Evolutionary conservation across 1,140 invertebrate genomes (phyloP).

Genomic region (Ips typographus): DNA sequence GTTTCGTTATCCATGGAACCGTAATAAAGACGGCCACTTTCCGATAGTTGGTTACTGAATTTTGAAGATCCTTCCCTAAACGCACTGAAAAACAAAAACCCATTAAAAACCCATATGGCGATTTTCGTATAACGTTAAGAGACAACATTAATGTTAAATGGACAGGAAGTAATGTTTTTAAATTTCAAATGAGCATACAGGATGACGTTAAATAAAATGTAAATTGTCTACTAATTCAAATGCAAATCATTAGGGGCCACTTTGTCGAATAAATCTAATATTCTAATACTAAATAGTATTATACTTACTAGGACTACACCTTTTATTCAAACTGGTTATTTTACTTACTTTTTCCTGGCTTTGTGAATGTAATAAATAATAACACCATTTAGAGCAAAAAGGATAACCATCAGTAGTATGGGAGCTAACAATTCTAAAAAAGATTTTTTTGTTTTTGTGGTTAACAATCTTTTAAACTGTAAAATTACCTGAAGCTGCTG

Average conservation of each 20-base stretch:
- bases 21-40: constrained; percentile 14
- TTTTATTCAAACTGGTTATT: not conserved
- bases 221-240: no score
- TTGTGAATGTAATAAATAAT: constrained; percentile 69
- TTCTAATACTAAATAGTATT: no score
- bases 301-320: no score
- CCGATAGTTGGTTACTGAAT: not conserved
- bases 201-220: no score
- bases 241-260: no score
- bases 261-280: no score
- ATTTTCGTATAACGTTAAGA: no score
- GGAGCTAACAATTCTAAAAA: constrained; percentile 65
- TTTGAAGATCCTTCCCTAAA: constrained; percentile 13
- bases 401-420: constrained; percentile 61
- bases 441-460: no score
- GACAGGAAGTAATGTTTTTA: no score
- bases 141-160: no score
- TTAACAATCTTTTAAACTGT: not conserved
- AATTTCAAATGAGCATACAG: no score
- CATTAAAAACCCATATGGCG: not conserved
- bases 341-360: constrained; percentile 63
- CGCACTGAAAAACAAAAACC: constrained; percentile 27
- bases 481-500: constrained; percentile 36
- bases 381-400: constrained; percentile 66
- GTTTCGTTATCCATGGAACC: constrained; percentile 24